These are phyloP conservation scores for Polymixis lichenea DNA, from an alignment of 2,888 invertebrate species.

Conservation along the genomic window DNA sequence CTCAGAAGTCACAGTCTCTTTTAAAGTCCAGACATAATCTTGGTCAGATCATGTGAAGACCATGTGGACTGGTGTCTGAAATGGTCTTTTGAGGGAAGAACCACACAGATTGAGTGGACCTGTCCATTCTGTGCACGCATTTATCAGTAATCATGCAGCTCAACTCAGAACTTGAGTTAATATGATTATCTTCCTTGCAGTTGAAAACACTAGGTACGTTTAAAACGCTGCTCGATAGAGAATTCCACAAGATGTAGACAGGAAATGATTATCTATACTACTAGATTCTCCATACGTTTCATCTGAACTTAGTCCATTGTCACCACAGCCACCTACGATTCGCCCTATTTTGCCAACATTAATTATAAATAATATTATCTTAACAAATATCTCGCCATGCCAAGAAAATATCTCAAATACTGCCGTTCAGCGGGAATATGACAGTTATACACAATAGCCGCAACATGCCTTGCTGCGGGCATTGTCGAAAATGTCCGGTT, in stretches of 20 bases:
- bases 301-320: constrained; percentile 17
- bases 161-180: no score
- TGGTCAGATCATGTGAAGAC: no score
- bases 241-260: background rate
- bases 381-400: constrained; percentile 48
- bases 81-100: no score
- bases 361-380: constrained; percentile 51
- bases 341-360: constrained; percentile 17
- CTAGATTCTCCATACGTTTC: background rate
- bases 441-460: constrained; percentile 65
- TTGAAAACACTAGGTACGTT: background rate
- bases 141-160: no score
- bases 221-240: background rate
- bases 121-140: no score
- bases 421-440: constrained; percentile 52
- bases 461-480: constrained; percentile 51
- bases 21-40: no score
- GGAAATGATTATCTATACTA: background rate
- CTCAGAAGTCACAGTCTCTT: no score
- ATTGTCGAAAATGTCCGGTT: constrained; percentile 73
- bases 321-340: constrained; percentile 12
- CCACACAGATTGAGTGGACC: no score
- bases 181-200: background rate
- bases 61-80: no score
- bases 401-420: constrained; percentile 61